phyloP scores from a whole-genome alignment of 2,113 vertebrate species.

The Artemisiospiza belli region DNA sequence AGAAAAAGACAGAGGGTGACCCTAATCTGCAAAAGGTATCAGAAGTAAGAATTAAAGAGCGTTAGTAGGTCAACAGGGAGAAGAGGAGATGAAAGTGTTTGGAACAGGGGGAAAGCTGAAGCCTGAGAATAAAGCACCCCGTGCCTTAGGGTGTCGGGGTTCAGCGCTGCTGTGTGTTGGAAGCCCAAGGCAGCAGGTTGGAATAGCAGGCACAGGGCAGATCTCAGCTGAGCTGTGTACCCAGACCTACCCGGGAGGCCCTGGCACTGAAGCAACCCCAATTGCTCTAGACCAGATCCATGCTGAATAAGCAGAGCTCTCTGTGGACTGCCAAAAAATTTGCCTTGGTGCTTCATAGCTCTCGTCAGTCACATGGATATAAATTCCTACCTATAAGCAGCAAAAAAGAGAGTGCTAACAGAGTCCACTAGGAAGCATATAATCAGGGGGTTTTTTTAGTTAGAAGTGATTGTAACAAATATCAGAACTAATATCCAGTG shows the following conservation, averaged over 20 bases:
- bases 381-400: background rate
- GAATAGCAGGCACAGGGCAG: rapidly evolving
- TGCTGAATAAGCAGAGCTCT: background rate
- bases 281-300: background rate
- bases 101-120: background rate
- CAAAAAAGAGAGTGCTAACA: background rate
- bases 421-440: background rate
- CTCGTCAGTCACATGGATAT: background rate
- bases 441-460: background rate
- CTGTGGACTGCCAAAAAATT: background rate
- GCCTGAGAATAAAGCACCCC: background rate
- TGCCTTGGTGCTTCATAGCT: background rate
- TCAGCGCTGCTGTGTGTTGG: background rate
- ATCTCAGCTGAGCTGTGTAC: background rate
- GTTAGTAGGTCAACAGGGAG: background rate
- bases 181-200: background rate
- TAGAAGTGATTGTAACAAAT: background rate
- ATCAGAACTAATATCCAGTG: background rate
- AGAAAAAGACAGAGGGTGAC: background rate
- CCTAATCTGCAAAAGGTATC: background rate
- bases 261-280: background rate
- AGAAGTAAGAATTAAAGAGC: background rate
- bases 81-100: background rate
- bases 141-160: background rate
- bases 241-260: background rate